Base-by-base conservation (phyloP, 2,888 invertebrate genomes). In the Eilema griseolum region DNA sequence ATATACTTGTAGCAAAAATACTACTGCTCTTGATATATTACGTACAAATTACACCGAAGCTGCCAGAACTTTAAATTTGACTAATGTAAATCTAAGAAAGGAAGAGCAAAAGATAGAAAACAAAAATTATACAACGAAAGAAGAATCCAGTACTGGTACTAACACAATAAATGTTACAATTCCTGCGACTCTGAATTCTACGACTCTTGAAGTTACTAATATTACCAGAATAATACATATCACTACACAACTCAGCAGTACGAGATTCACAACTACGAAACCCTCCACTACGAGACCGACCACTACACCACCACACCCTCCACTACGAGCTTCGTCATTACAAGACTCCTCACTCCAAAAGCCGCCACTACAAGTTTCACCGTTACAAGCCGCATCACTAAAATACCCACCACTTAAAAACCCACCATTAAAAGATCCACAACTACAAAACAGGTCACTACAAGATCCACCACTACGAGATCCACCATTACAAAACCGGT, bases 51-150 rank as follows among this genome's bases (percentile, higher is more conserved):
- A 20, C 20, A 52, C n/a, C 20, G 1, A 4, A 52, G n/a, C n/a
- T 10, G 20, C 52, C n/a, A 20, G 52, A 8, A 20, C n/a, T 52
- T 2, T n/a, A 10, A n/a, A 20, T 52, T 2, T 5, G 2, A 52
- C 52, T 52, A n/a, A 4, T 52, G n/a, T 10, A 52, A n/a, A 52
- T n/a, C n/a, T 20, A 52, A 52, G n/a, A 52, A n/a, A n/a, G 8
- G n/a, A n/a, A 52, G 52, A 52, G 52, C 52, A 52, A 52, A 52
- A n/a, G n/a, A 52, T 52, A n/a, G 52, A n/a, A 10, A n/a, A n/a
- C 1, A 52, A n/a, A 52, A 52, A 52, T 52, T 8, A 10, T 52
- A 52, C 10, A 52, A 52, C n/a, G n/a, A 52, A 52, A 52, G 52
- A 52, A n/a, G 52, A 52, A n/a, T 20, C n/a, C 52, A 41, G 41